Conservation (phyloP, 2,113 vertebrate species). For the Callaeas wilsoni region DNA sequence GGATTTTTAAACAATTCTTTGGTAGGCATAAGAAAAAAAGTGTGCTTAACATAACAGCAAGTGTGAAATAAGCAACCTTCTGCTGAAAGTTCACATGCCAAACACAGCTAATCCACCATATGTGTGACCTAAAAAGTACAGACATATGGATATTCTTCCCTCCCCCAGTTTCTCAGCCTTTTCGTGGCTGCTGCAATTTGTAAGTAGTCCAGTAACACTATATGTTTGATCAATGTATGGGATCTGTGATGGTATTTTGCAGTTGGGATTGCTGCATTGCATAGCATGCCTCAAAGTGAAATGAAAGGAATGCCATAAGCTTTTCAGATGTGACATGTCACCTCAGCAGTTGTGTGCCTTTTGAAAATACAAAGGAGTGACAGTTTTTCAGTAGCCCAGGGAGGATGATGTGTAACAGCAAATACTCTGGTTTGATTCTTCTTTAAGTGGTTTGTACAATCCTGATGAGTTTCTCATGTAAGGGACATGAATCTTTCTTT, state of each 20-base stretch:
- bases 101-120: conserved; percentile 14
- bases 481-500: rapidly evolving
- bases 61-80: not conserved
- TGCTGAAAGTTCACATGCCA: conserved; percentile 19
- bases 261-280: not conserved
- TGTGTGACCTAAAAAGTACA: conserved; percentile 27
- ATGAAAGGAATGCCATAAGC: not conserved
- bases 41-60: not conserved
- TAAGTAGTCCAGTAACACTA: not conserved
- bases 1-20: conserved; percentile 6
- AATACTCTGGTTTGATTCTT: not conserved
- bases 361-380: not conserved
- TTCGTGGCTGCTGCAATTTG: not conserved
- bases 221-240: not conserved
- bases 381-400: not conserved
- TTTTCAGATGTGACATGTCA: conserved; percentile 1
- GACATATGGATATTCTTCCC: not conserved
- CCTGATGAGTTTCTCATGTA: not conserved
- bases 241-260: conserved; percentile 25
- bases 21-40: not conserved
- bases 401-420: not conserved
- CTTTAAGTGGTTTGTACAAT: rapidly evolving
- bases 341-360: not conserved
- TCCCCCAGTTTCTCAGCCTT: conserved; percentile 17
- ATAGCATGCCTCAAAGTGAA: not conserved